Conservation (phyloP, 1,140 invertebrate species). For the Augochlora pura region DNA sequence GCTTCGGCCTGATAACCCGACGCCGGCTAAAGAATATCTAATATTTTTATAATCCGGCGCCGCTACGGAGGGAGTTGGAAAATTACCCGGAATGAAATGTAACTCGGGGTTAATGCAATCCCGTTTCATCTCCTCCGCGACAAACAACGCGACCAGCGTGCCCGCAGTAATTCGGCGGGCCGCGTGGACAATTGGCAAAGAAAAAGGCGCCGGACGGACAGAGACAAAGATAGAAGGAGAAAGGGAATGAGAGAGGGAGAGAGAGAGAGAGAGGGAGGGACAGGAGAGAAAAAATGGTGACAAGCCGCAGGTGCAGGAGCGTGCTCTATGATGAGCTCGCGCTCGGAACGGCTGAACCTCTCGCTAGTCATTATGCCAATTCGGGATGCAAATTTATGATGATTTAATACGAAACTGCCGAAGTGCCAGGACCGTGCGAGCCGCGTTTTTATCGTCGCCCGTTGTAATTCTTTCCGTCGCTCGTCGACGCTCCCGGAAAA, state of each 20-base stretch:
- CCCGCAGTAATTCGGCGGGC: not conserved
- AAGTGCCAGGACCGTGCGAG: slow-evolving; percentile 41
- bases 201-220: not conserved
- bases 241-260: not conserved
- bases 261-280: not conserved
- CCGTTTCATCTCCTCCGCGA: not conserved
- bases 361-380: slow-evolving; percentile 68
- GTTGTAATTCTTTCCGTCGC: slow-evolving; percentile 30
- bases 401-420: slow-evolving; percentile 67
- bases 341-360: slow-evolving; percentile 57
- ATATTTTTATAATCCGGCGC: no score
- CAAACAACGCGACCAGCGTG: slow-evolving; percentile 1
- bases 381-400: slow-evolving; percentile 72
- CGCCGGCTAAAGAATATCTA: no score
- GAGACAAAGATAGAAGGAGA: not conserved
- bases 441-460: slow-evolving; percentile 40
- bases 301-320: not conserved
- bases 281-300: not conserved
- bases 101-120: slow-evolving; percentile 1
- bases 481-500: not conserved
- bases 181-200: not conserved
- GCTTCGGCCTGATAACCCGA: no score
- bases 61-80: no score
- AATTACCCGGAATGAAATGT: not conserved
- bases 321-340: slow-evolving; percentile 36